Percentiles rank a stretch among this genome's conserved stretches.
Conservation (phyloP, 1,140 invertebrate genomes). For the Cephus cinctus region DNA sequence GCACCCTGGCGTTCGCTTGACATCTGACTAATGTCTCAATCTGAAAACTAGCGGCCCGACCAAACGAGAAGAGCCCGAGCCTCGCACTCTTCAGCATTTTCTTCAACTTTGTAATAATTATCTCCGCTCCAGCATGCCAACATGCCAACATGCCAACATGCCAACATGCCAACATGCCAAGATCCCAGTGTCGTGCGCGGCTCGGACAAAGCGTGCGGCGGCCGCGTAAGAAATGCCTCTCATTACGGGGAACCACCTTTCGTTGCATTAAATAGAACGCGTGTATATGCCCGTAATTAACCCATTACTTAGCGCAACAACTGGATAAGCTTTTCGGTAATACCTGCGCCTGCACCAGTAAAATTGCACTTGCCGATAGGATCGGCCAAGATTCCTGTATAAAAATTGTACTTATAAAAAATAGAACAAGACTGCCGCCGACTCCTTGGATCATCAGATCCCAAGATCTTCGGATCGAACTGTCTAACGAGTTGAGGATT, state of each 20-base stretch:
- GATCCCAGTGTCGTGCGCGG: background rate
- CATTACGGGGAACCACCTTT: constrained; percentile 19
- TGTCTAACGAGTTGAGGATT: no score
- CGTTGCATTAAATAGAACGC: constrained; percentile 23
- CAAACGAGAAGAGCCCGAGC: background rate
- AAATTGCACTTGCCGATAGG: no score
- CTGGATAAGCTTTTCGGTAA: no score
- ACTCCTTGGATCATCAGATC: no score
- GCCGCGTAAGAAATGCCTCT: constrained; percentile 25
- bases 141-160: no score
- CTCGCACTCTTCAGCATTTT: background rate
- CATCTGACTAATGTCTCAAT: constrained; percentile 7
- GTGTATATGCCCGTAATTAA: constrained; percentile 30
- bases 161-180: no score
- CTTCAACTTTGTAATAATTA: constrained; percentile 6
- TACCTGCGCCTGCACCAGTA: no score
- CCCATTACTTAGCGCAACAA: constrained; percentile 22
- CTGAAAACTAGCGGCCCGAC: background rate
- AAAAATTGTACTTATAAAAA: no score
- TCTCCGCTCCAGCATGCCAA: background rate
- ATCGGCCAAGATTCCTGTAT: no score
- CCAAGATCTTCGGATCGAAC: no score
- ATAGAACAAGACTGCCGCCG: no score
- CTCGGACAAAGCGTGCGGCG: background rate
- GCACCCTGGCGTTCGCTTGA: no score